Evolutionary conservation across 1,140 invertebrate genomes (phyloP).

Genomic region (Linepithema humile): DNA sequence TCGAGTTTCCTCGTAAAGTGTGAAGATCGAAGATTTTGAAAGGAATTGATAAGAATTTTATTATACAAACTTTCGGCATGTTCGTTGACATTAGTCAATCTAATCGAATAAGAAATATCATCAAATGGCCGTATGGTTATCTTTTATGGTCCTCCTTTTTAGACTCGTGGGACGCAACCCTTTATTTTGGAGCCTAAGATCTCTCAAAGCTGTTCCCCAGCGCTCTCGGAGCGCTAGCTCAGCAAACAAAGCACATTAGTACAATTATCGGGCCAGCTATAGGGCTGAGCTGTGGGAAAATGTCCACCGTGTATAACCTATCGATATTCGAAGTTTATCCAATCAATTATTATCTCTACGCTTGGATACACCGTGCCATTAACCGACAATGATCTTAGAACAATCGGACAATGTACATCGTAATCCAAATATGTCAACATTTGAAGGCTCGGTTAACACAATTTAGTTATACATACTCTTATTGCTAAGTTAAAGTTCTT

Average conservation of each 20-base stretch:
- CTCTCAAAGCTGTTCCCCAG: slow-evolving; percentile 41
- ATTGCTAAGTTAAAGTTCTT: neutral
- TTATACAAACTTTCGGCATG: neutral
- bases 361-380: neutral
- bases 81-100: neutral
- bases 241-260: slow-evolving; percentile 71
- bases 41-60: neutral
- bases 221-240: slow-evolving; percentile 50
- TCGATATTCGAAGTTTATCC: slow-evolving; percentile 56
- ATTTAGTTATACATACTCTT: slow-evolving; percentile 14
- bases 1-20: neutral
- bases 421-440: slow-evolving; percentile 26
- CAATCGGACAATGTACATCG: slow-evolving; percentile 32
- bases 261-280: slow-evolving; percentile 69
- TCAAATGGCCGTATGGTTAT: slow-evolving; percentile 44
- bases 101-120: neutral
- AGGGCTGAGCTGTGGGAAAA: slow-evolving; percentile 66
- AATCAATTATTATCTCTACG: slow-evolving; percentile 68
- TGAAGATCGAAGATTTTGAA: neutral
- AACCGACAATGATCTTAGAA: slow-evolving; percentile 27
- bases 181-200: slow-evolving; percentile 14
- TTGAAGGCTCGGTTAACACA: neutral
- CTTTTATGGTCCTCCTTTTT: slow-evolving; percentile 51
- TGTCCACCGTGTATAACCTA: slow-evolving; percentile 40
- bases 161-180: neutral